Base-by-base conservation (phyloP, 1,140 invertebrate species). In the Pygmarrhopalites habei region DNA sequence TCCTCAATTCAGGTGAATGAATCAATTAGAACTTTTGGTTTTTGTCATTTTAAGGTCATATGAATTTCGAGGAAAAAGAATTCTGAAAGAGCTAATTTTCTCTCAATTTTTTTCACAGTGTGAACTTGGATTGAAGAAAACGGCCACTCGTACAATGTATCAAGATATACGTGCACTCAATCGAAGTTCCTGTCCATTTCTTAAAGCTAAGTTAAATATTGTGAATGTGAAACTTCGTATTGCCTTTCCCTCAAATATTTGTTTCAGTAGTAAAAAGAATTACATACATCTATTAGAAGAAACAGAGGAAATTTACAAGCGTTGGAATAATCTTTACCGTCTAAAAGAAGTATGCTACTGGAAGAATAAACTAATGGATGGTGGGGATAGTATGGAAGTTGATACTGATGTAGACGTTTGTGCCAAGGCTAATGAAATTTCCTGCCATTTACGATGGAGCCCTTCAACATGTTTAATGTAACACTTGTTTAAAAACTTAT, bases 311-410 rank as follows among this genome's bases (percentile, higher is more conserved):
- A 26, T 64, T 21, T 67, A 63, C 32, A 15, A 49, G 7, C 58
- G 58, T 12, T 67, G 66, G 66, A 29, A 60, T 1, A 67, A 67
- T 35, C 29, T 30, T 21, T 67, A 67, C 41, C 57, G 66, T 19
- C 52, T 60, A 1, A 60, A 64, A 32, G 60, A 67, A 41, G 39
- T 67, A 5, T 29, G 43, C 7, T n/a, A 58, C 25, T 58, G 60
- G n/a, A 64, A 61, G 21, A 15, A 12, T 3, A 32, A 58, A 32
- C 28, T 67, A 14, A n/a, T 60, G 21, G 52, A 60, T 28, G 41
- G 44, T 1, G 1, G 25, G 1, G 43, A 26, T 25, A 47, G 21
- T 28, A 25, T 19, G 26, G 58, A 59, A 39, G 30, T 64, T 26
- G 49, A 51, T 2, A 1, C 43, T 28, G 29, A 29, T 21, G 30